Conservation (phyloP, 2,888 invertebrate species). For the Nemapogon koenigi region DNA sequence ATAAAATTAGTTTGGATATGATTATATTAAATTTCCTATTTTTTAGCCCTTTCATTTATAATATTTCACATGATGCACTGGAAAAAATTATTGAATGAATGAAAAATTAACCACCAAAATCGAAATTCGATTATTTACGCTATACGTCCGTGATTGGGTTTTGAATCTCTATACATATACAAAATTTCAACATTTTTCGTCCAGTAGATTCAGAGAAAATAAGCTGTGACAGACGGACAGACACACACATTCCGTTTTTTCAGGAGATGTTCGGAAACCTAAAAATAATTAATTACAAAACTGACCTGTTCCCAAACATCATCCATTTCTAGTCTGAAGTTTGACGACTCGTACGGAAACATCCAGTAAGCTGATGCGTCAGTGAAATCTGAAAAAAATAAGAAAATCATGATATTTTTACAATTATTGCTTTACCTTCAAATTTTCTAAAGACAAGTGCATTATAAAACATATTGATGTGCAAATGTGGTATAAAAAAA, state of each 20-base stretch:
- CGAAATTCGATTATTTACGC: too few species aligned
- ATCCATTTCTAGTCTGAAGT: conserved; percentile 80
- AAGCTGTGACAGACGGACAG: too few species aligned
- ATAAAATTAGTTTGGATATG: background rate
- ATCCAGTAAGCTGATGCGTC: conserved; percentile 91
- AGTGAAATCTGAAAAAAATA: conserved; percentile 78
- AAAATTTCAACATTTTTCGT: background rate
- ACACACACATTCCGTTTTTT: conserved; percentile 1
- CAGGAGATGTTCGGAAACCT: too few species aligned
- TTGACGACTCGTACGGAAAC: conserved; percentile 81
- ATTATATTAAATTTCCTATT: background rate
- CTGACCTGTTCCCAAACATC: conserved; percentile 78
- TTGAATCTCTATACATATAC: background rate
- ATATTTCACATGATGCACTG: too few species aligned
- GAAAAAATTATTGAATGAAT: background rate
- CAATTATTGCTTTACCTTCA: too few species aligned
- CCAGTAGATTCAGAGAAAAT: too few species aligned
- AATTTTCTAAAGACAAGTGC: too few species aligned
- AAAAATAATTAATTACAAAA: too few species aligned
- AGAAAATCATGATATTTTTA: too few species aligned
- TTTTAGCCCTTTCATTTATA: background rate
- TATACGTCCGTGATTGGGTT: background rate
- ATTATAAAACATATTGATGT: too few species aligned
- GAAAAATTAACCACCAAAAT: background rate
- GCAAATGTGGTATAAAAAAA: too few species aligned